Percentiles rank a stretch among this genome's conserved stretches.
These are phyloP conservation scores for Dasysyrphus tricinctus DNA, from an alignment of 2,888 invertebrate genomes.

Conservation along the genomic window DNA sequence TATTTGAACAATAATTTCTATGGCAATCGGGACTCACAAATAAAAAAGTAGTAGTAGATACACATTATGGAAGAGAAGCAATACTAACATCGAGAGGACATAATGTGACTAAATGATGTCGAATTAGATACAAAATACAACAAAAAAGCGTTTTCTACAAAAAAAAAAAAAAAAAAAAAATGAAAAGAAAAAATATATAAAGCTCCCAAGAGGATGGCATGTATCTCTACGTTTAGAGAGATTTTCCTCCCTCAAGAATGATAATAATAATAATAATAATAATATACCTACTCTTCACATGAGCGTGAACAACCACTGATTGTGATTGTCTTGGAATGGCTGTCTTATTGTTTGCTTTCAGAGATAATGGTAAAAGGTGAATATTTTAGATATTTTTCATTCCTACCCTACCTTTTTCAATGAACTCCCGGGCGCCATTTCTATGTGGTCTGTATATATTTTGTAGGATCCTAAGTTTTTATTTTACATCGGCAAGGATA, in stretches of 20 bases:
- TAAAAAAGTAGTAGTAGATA: not conserved
- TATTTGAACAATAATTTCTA: constrained; percentile 64
- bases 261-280: constrained; percentile 60
- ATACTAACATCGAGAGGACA: constrained; percentile 33
- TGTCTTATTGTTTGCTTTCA: constrained; percentile 60
- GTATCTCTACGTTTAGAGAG: not conserved
- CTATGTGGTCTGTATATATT: constrained; percentile 6
- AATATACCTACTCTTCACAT: constrained; percentile 55
- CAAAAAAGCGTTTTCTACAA: too few relatives aligned
- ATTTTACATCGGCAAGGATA: constrained; percentile 35
- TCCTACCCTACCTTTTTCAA: constrained; percentile 15
- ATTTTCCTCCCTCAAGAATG: constrained; percentile 50
- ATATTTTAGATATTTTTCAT: constrained; percentile 64
- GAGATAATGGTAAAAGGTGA: constrained; percentile 63
- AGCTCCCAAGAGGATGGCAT: constrained; percentile 46
- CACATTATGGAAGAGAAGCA: constrained; percentile 38
- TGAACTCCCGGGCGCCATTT: constrained; percentile 42
- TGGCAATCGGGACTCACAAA: constrained; percentile 36
- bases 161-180: too few relatives aligned
- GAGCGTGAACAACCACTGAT: constrained; percentile 73
- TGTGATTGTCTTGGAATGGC: constrained; percentile 69
- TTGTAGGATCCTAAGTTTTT: constrained; percentile 49
- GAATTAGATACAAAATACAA: constrained; percentile 57
- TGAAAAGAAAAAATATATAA: too few relatives aligned
- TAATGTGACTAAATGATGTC: constrained; percentile 39